Evolutionary conservation across 2,888 invertebrate species (phyloP).

Genomic region (Sesamia inferens): DNA sequence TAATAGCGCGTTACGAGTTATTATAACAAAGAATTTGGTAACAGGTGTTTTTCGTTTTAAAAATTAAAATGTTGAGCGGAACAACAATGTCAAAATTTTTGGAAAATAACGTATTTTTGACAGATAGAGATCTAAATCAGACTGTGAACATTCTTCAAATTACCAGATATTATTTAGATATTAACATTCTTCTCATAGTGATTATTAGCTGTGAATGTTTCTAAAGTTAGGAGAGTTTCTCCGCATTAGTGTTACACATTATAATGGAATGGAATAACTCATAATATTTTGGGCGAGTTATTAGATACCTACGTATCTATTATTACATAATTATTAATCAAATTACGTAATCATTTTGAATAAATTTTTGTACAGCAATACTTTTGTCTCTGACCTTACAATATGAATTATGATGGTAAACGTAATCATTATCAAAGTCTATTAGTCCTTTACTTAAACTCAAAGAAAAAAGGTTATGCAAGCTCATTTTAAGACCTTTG

Average conservation of each 20-base stretch:
- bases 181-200: too few species aligned
- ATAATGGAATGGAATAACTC: background rate
- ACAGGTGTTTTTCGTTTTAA: background rate
- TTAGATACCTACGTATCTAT: background rate
- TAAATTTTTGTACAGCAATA: background rate
- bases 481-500: slow-evolving; percentile 20
- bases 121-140: background rate
- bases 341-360: background rate
- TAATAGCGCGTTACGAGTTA: too few species aligned
- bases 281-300: background rate
- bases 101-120: background rate
- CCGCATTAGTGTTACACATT: background rate
- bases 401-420: slow-evolving; percentile 30
- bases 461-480: slow-evolving; percentile 27
- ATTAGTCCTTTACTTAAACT: slow-evolving; percentile 22
- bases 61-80: background rate
- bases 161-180: too few species aligned
- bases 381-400: background rate
- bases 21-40: background rate
- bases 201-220: too few species aligned
- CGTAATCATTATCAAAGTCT: slow-evolving; percentile 17
- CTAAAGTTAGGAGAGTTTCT: background rate
- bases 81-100: background rate
- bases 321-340: background rate
- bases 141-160: background rate